Evolutionary conservation across 2,888 invertebrate genomes (phyloP), one percentile per base, ranked within the genome.

Genomic region (Dexiosoma caninum): DNA sequence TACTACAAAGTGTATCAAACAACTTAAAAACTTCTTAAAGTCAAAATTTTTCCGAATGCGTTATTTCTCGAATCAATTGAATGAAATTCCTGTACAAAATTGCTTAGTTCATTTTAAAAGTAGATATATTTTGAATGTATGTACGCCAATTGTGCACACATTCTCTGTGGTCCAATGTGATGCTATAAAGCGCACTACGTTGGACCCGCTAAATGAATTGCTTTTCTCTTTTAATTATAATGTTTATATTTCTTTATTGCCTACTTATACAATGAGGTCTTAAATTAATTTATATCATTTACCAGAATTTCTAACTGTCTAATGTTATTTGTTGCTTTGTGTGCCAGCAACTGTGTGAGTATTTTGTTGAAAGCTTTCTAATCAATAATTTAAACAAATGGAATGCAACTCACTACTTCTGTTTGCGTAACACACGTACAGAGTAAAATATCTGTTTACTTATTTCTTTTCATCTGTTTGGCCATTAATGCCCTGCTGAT

Each of bases 371-470:
- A 64, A 80, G 76, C 76, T 76, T 72, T 81, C 80, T 81, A 81
- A 81, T 76, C 60, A 81, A 72, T 81, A 72, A 44, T 62, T 67
- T 72, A 81, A 81, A 81, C 67, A 81, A 76, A 71, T 81, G 62
- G 46, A 70, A 46, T 55, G 19, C 27, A 14, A 27, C 42, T 59
- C 49, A 53, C 44, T 53, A 69, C 55, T 55, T 46, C 70, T 69
- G 69, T 57, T 69, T 69, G 23, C 32, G 7, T 12, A 32, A 2
- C 32, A 10, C 27, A 27, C 27, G 4, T 32, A 35, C 2, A n/a
- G 19, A 21, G 32, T 32, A n/a, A n/a, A n/a, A n/a, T n/a, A 19
- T 44, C 60, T 30, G n/a, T 32, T 8, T 9, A 21, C n/a, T 62
- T 53, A 40, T 40, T 40, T 27, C 27, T 14, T 16, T 30, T 16